A percentile compares a stretch with the other conserved stretches of the same genome.
Evolutionary conservation across 2,888 invertebrate species (phyloP).

Genomic region (Psylliodes chrysocephalus): DNA sequence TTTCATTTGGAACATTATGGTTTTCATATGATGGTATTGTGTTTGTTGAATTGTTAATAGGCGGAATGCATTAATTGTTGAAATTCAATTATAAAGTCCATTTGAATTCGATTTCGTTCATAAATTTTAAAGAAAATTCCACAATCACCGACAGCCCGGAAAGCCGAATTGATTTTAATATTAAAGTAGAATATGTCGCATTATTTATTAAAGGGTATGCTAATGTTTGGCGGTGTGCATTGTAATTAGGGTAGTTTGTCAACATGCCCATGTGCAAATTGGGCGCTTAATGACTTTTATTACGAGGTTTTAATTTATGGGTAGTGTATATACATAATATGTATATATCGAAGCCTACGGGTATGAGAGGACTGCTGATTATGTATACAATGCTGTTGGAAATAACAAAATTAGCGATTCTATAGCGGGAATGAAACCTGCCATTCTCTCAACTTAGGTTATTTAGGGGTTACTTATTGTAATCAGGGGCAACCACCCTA

Average conservation of each 20-base stretch:
- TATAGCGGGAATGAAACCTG: no score
- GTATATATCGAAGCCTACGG: no score
- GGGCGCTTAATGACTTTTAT: conserved; percentile 2
- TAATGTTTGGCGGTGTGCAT: not conserved
- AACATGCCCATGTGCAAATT: conserved; percentile 1
- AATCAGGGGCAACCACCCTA: no score
- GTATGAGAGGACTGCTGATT: no score
- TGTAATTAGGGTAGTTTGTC: conserved; percentile 8
- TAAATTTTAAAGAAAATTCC: conserved; percentile 10
- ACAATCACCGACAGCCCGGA: not conserved
- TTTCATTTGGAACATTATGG: no score
- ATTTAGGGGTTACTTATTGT: no score
- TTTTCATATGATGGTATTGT: no score
- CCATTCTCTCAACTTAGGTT: no score
- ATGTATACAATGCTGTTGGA: no score
- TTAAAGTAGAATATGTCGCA: not conserved
- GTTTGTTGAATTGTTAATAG: not conserved
- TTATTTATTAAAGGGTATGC: not conserved
- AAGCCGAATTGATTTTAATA: conserved; percentile 7
- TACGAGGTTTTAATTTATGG: not conserved
- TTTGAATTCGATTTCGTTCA: conserved; percentile 1
- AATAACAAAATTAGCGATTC: no score
- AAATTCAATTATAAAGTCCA: not conserved
- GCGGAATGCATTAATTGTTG: not conserved
- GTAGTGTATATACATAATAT: no score